Percentiles rank a stretch among this genome's conserved stretches.
These are phyloP conservation scores for Notarius quadriscutis DNA, from an alignment of 2,113 vertebrate genomes.

Conservation along the genomic window DNA sequence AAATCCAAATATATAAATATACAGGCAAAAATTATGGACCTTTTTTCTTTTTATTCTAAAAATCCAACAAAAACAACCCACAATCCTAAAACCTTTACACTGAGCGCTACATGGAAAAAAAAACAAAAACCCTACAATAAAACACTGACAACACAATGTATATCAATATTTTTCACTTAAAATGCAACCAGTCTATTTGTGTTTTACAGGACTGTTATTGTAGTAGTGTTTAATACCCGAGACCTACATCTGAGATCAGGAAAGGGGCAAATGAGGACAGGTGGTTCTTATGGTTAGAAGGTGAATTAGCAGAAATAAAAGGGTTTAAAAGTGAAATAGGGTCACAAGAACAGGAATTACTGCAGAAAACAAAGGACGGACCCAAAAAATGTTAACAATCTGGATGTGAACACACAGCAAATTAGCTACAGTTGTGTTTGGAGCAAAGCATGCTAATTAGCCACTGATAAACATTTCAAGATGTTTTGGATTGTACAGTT, in stretches of 20 bases:
- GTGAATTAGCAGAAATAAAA: slow-evolving; percentile 3
- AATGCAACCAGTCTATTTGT: background rate
- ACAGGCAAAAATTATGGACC: background rate
- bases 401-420: slow-evolving; percentile 39
- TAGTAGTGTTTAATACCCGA: background rate
- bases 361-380: slow-evolving; percentile 29
- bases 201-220: background rate
- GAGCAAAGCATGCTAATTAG: slow-evolving; percentile 44
- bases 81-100: background rate
- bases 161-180: background rate
- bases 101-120: background rate
- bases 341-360: slow-evolving; percentile 40
- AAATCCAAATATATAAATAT: background rate
- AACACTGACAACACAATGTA: no score
- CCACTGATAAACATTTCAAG: slow-evolving; percentile 43
- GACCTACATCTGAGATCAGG: background rate
- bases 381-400: slow-evolving; percentile 40
- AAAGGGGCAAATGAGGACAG: slow-evolving; percentile 31
- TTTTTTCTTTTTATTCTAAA: background rate
- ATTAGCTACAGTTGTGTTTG: slow-evolving; percentile 52
- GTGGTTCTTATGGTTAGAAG: background rate
- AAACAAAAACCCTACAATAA: no score
- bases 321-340: slow-evolving; percentile 43
- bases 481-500: slow-evolving; percentile 35
- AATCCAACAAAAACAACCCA: background rate